Conservation (phyloP, 2,797 vertebrate species). For the Anabacerthia variegaticeps region DNA sequence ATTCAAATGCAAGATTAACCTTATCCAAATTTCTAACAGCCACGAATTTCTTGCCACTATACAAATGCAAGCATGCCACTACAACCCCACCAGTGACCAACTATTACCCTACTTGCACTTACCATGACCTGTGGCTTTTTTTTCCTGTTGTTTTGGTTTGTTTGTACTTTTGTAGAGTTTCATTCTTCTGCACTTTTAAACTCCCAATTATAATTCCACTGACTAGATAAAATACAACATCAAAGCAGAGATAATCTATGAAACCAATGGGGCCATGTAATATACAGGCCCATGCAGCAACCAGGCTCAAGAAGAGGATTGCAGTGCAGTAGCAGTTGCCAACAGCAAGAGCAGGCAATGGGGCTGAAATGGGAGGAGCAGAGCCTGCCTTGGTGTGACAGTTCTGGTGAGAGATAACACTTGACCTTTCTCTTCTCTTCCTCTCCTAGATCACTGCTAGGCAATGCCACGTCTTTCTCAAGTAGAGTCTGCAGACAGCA, state of each 20-base stretch:
- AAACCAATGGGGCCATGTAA: neutral
- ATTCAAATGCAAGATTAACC: neutral
- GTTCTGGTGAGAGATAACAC: neutral
- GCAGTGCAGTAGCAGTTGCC: neutral
- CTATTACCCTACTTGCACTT: neutral
- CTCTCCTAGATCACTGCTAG: neutral
- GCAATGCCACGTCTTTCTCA: neutral
- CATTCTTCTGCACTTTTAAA: neutral
- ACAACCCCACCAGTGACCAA: neutral
- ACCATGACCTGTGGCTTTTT: neutral
- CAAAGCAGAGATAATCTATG: neutral
- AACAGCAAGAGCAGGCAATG: neutral
- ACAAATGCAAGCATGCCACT: neutral
- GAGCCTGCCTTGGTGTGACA: neutral
- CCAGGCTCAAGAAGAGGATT: neutral
- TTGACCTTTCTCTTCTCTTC: neutral
- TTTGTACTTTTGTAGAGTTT: neutral
- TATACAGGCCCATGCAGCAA: neutral
- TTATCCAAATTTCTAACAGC: neutral
- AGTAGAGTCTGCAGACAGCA: accelerated
- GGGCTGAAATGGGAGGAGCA: neutral
- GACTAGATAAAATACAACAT: neutral
- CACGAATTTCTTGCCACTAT: neutral
- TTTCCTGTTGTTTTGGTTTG: neutral
- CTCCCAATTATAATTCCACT: neutral